Evolutionary conservation across 1,140 invertebrate genomes (phyloP).

Genomic region (Trialeurodes vaporariorum): DNA sequence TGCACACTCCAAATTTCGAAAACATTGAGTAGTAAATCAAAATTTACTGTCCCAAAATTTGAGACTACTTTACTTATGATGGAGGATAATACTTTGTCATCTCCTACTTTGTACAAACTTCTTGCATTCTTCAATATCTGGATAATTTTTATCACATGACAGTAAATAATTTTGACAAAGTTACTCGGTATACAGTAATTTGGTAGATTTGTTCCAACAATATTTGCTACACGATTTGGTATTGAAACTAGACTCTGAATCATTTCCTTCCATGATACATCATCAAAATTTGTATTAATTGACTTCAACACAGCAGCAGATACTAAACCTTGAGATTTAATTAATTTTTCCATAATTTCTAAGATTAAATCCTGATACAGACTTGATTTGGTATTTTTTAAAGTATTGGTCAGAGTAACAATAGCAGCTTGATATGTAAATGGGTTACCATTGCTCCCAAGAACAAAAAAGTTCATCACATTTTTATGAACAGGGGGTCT

Average conservation of each 20-base stretch:
- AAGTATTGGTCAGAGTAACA: not conserved
- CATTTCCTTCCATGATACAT: slow-evolving; percentile 37
- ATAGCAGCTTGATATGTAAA: not conserved
- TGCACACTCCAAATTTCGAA: not conserved
- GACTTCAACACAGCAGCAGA: slow-evolving; percentile 35
- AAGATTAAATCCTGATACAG: not conserved
- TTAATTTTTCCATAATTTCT: not conserved
- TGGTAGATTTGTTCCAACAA: slow-evolving; percentile 39
- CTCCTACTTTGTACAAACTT: not conserved
- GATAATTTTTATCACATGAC: slow-evolving; percentile 41
- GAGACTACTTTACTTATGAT: slow-evolving; percentile 7
- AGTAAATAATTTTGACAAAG: slow-evolving; percentile 44
- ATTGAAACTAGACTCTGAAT: slow-evolving; percentile 50
- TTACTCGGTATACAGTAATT: slow-evolving; percentile 43
- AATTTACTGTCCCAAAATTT: not conserved
- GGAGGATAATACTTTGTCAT: not conserved
- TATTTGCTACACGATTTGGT: slow-evolving; percentile 54
- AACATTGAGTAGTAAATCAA: not conserved
- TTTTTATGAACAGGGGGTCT: not conserved
- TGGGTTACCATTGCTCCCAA: not conserved
- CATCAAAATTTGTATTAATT: slow-evolving; percentile 18
- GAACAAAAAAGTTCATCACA: not conserved
- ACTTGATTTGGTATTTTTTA: not conserved
- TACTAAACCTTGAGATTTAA: slow-evolving; percentile 29
- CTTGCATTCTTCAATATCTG: slow-evolving; percentile 26